Evolutionary conservation across 2,797 vertebrate genomes (phyloP), one percentile per base, ranked within the genome.

Genomic region (Cossypha caffra): DNA sequence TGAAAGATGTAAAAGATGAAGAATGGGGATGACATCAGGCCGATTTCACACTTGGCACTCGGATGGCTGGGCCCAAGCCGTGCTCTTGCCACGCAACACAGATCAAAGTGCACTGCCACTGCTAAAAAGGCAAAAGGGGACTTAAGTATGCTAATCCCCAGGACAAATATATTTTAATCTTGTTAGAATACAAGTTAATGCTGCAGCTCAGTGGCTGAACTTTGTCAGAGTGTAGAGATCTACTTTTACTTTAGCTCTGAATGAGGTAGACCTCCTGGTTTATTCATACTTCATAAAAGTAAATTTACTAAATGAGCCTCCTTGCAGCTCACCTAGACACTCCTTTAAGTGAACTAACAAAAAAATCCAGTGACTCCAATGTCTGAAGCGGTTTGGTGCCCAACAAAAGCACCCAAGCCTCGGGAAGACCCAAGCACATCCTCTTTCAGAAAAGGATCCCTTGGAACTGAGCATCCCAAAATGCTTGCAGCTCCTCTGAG

Each of bases 151-250:
- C 99, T 99, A 99, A 99, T 99, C 99, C 99, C 98, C 99, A 99
- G 99, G 99, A 99, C 99, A 99, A 99, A 99, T 99, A 99, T 99
- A 99, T 99, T 99, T 99, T 99, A 99, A 99, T 99, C 99, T 99
- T 99, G 99, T 99, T 99, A 99, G 98, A 99, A 99, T 99, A 99
- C 99, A 99, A 99, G 99, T 99, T 99, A 99, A 99, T 99, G 98
- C 99, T 94, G 96, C 98, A 98, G 98, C 98, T 98, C 98, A 98
- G 98, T 98, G 98, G 98, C 97, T 98, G 98, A 99, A 99, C 98
- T 99, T 99, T 99, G 98, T 98, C 98, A 98, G 98, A 98, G 97
- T 97, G 96, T 97, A 98, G 98, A 98, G 98, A 98, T 98, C 98
- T 98, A 98, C 98, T 98, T 98, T 98, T 98, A 98, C 97, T 98